These are phyloP conservation scores for Argynnis bischoffii DNA, from an alignment of 2,888 invertebrate genomes.

Conservation along the genomic window DNA sequence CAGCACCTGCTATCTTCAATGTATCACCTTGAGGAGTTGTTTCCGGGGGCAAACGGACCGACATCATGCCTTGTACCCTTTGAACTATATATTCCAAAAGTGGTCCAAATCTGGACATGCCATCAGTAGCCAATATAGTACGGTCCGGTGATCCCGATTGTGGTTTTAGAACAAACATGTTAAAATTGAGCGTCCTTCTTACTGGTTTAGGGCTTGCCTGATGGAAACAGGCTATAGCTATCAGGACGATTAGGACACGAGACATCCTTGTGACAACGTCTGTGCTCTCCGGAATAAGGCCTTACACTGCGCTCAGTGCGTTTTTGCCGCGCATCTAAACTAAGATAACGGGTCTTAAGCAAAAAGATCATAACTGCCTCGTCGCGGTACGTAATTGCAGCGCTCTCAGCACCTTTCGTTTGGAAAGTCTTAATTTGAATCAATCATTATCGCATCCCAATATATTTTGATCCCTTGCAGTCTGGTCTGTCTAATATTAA, in stretches of 20 bases:
- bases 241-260: constrained; percentile 54
- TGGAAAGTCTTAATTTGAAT: constrained; percentile 77
- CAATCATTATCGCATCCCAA: constrained; percentile 58
- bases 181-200: constrained; percentile 71
- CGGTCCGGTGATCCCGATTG: constrained; percentile 61
- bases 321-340: constrained; percentile 72
- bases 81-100: constrained; percentile 86
- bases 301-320: constrained; percentile 65
- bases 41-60: constrained; percentile 84
- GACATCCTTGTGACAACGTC: constrained; percentile 57
- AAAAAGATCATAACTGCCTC: constrained; percentile 79
- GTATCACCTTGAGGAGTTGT: constrained; percentile 55
- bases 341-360: constrained; percentile 75
- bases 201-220: constrained; percentile 62
- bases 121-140: constrained; percentile 62
- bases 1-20: constrained; percentile 50
- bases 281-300: constrained; percentile 57
- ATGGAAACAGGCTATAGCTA: constrained; percentile 56
- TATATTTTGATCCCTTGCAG: constrained; percentile 40
- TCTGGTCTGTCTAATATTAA: neutral
- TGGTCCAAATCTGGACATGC: constrained; percentile 84
- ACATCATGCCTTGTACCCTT: constrained; percentile 86
- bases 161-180: constrained; percentile 72
- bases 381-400: constrained; percentile 70
- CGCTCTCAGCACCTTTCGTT: constrained; percentile 78